These are phyloP conservation scores for Zapus hudsonius DNA, from an alignment of 2,113 vertebrate genomes.

Conservation along the genomic window DNA sequence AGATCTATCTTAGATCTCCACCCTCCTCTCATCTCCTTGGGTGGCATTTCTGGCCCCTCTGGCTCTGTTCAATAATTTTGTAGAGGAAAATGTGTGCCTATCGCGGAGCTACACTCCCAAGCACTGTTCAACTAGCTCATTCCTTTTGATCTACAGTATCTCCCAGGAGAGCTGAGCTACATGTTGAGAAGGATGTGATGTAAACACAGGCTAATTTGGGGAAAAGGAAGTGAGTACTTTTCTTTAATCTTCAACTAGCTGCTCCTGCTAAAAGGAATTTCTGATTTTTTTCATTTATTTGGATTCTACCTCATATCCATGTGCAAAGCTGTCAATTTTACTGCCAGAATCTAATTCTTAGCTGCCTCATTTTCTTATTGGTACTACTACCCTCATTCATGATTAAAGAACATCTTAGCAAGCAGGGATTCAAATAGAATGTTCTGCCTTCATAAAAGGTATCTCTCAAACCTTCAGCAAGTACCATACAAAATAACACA, in stretches of 20 bases:
- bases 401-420: not conserved
- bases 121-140: not conserved
- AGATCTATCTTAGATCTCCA: not conserved
- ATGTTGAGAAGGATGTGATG: not conserved
- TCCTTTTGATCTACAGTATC: not conserved
- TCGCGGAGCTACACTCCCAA: not conserved
- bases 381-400: slow-evolving; percentile 10
- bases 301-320: not conserved
- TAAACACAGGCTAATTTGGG: not conserved
- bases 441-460: slow-evolving; percentile 2
- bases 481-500: not conserved
- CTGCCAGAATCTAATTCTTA: slow-evolving; percentile 35
- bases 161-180: not conserved
- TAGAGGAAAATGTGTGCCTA: accelerated
- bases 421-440: not conserved
- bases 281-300: not conserved
- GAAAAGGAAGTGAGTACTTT: slow-evolving; percentile 14
- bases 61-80: not conserved
- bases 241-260: not conserved
- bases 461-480: not conserved
- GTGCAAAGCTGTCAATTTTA: slow-evolving; percentile 36
- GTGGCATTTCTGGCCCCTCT: not conserved
- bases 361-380: slow-evolving; percentile 26
- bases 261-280: slow-evolving; percentile 15
- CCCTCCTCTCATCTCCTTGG: not conserved